These are phyloP conservation scores for Garra rufa DNA, from an alignment of 2,113 vertebrate species.

Conservation along the genomic window DNA sequence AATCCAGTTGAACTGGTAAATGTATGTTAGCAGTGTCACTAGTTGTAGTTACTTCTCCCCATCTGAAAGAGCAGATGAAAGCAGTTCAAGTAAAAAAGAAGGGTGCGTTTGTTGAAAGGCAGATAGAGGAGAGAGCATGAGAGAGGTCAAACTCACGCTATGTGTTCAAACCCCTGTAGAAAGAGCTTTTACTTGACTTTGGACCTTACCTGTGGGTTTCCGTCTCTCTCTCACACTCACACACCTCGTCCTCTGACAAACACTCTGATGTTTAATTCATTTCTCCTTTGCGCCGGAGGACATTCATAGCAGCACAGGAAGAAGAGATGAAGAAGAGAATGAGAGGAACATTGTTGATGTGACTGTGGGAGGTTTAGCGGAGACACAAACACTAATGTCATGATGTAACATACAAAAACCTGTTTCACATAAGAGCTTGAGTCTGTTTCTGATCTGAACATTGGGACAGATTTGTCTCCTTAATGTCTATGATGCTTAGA, in stretches of 20 bases:
- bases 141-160: constrained; percentile 69
- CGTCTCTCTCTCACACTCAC: not conserved
- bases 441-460: not conserved
- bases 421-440: not conserved
- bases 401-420: not conserved
- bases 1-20: not conserved
- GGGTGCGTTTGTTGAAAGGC: constrained; percentile 41
- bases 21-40: not conserved
- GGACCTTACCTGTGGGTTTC: constrained; percentile 42
- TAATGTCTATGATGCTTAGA: not conserved
- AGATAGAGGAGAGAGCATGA: constrained; percentile 58
- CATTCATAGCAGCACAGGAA: constrained; percentile 65
- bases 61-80: constrained; percentile 4
- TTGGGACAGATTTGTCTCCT: not conserved
- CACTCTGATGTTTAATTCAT: constrained; percentile 77
- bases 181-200: constrained; percentile 63
- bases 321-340: constrained; percentile 26
- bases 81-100: not conserved
- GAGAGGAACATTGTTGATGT: not conserved
- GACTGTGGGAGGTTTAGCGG: constrained; percentile 18
- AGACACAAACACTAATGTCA: constrained; percentile 11
- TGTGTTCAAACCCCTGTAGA: constrained; percentile 63
- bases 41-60: not conserved
- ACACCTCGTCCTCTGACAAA: constrained; percentile 12
- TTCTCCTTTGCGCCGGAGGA: constrained; percentile 61